phyloP scores from a whole-genome alignment of 2,888 invertebrate genomes.

The Odontothrips loti region DNA sequence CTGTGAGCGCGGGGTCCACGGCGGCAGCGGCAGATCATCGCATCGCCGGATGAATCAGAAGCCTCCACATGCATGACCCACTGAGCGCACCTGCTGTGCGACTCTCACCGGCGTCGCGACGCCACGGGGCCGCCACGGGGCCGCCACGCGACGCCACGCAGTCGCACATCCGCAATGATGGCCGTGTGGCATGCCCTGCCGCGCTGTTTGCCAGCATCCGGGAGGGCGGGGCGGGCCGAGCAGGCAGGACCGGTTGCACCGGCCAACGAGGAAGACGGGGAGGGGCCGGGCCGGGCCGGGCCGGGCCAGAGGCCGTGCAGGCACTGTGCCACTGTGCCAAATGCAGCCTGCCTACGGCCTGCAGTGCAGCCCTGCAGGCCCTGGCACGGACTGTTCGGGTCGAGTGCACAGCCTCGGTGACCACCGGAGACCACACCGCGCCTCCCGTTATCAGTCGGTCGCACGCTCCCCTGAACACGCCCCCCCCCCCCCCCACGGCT shows the following conservation, averaged over 20 bases:
- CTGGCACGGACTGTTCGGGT: too few relatives aligned
- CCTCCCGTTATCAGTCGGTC: background rate
- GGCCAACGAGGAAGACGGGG: background rate
- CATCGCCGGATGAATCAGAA: too few relatives aligned
- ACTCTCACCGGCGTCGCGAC: too few relatives aligned
- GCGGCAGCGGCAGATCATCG: too few relatives aligned
- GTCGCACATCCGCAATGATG: too few relatives aligned
- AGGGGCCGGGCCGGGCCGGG: background rate
- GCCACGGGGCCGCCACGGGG: too few relatives aligned
- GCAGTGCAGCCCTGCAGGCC: background rate
- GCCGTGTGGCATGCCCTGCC: background rate
- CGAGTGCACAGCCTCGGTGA: background rate
- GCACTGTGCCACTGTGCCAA: conserved; percentile 20
- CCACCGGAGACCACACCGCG: background rate
- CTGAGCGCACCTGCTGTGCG: too few relatives aligned
- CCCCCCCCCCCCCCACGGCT: too few relatives aligned
- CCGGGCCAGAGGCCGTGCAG: background rate
- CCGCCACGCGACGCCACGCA: too few relatives aligned
- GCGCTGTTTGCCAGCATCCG: background rate
- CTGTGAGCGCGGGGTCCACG: too few relatives aligned
- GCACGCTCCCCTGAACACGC: too few relatives aligned
- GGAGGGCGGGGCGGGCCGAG: background rate
- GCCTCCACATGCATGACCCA: too few relatives aligned
- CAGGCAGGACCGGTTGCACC: background rate
- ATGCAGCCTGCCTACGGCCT: background rate